phyloP scores from a whole-genome alignment of 2,888 invertebrate genomes.

The Drosophila kuntzei region DNA sequence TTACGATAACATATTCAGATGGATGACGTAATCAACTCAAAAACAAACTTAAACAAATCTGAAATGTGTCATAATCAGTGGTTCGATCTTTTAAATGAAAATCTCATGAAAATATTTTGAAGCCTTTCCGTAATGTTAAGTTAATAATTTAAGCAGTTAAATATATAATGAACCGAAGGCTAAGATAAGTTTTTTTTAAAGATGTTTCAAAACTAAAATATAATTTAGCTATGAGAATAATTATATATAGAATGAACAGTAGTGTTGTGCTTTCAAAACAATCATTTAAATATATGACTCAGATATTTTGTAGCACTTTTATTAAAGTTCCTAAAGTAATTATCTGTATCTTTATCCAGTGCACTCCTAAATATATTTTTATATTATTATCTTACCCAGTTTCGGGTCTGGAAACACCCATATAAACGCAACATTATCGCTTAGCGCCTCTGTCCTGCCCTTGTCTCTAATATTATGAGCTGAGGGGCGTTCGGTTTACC shows the following conservation, averaged over 20 bases:
- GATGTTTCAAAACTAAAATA: too few relatives aligned
- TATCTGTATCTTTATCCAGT: background rate
- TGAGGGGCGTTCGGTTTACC: conserved; percentile 30
- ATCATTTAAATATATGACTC: too few relatives aligned
- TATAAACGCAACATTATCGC: conserved; percentile 44
- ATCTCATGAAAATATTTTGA: background rate
- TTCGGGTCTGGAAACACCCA: conserved; percentile 11
- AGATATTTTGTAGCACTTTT: background rate
- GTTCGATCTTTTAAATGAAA: background rate
- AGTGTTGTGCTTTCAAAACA: too few relatives aligned
- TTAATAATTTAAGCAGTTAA: background rate
- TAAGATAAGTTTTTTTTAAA: too few relatives aligned
- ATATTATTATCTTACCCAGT: conserved; percentile 3
- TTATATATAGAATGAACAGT: too few relatives aligned
- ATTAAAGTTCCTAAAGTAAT: background rate
- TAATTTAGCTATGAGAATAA: too few relatives aligned
- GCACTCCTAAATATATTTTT: background rate
- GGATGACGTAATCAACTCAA: conserved; percentile 45
- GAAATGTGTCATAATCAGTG: conserved; percentile 19
- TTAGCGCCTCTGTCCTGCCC: conserved; percentile 23
- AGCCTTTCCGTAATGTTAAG: too few relatives aligned
- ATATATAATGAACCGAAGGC: background rate
- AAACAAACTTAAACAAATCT: conserved; percentile 5
- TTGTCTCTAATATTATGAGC: conserved; percentile 52
- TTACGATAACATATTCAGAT: conserved; percentile 42